Conservation (phyloP, 2,797 vertebrate species). For the Aphelocoma californica region DNA sequence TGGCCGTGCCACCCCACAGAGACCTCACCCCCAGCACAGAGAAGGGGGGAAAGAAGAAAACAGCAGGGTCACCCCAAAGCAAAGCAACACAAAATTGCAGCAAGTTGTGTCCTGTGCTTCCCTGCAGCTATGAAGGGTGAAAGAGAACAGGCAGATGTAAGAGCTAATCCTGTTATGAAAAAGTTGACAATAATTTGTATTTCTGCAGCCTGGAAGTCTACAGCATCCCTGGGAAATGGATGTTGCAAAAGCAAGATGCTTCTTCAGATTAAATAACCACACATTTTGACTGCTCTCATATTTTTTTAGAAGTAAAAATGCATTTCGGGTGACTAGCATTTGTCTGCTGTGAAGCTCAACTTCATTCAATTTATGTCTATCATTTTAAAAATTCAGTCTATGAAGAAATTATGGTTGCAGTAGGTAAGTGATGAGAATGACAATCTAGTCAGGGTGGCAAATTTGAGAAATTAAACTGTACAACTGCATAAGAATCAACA, state of each 20-base stretch:
- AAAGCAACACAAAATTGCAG: background rate
- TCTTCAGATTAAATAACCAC: background rate
- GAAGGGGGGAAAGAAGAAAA: background rate
- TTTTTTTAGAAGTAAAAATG: background rate
- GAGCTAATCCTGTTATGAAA: background rate
- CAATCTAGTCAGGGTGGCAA: background rate
- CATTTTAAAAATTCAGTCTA: background rate
- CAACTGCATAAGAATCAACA: background rate
- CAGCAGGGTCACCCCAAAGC: background rate
- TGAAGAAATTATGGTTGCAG: background rate
- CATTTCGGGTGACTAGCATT: background rate
- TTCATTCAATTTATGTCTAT: background rate
- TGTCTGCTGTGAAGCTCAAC: background rate
- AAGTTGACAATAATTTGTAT: background rate
- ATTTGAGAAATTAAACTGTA: background rate
- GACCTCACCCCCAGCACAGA: background rate
- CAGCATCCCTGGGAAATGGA: background rate
- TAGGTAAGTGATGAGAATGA: background rate
- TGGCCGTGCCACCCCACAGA: fast-evolving
- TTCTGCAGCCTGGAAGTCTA: background rate
- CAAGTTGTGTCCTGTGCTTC: background rate
- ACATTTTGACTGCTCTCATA: background rate
- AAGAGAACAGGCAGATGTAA: background rate
- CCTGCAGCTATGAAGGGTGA: background rate
- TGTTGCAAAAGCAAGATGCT: background rate